phyloP scores from a whole-genome alignment of 2,797 vertebrate species.

The Pipistrellus pipistrellus region DNA sequence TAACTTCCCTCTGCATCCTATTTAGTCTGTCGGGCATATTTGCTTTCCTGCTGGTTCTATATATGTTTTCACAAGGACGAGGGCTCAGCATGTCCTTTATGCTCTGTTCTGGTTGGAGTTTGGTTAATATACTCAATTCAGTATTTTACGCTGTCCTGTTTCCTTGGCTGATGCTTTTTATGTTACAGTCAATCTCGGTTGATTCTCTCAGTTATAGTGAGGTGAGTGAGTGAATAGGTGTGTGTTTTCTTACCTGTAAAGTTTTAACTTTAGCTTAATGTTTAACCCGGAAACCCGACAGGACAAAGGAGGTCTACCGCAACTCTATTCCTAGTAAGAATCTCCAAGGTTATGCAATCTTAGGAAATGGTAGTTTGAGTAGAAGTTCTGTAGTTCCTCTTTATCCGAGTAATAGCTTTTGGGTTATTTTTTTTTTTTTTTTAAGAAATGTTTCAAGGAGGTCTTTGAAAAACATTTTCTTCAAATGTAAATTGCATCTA shows the following conservation, averaged over 20 bases:
- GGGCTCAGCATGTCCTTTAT: neutral
- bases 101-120: neutral
- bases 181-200: slow-evolving; percentile 20
- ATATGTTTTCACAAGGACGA: slow-evolving; percentile 54
- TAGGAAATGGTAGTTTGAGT: slow-evolving; percentile 82
- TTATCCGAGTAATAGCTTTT: slow-evolving; percentile 86
- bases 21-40: slow-evolving; percentile 47
- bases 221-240: neutral
- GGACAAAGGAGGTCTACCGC: slow-evolving; percentile 76
- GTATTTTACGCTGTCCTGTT: neutral
- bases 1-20: slow-evolving; percentile 9
- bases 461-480: slow-evolving; percentile 92
- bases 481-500: slow-evolving; percentile 92
- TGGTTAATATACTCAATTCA: slow-evolving; percentile 47
- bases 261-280: slow-evolving; percentile 76
- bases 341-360: slow-evolving; percentile 81
- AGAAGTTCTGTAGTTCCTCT: slow-evolving; percentile 81
- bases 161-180: slow-evolving; percentile 50
- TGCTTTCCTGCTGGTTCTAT: slow-evolving; percentile 76
- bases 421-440: neutral
- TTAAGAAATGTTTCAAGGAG: slow-evolving; percentile 88
- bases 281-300: slow-evolving; percentile 82
- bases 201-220: slow-evolving; percentile 26
- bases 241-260: slow-evolving; percentile 67
- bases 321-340: slow-evolving; percentile 80